Percentiles rank a stretch among this genome's conserved stretches.
phyloP scores from a whole-genome alignment of 2,113 vertebrate species.

The Notothenia coriiceps region DNA sequence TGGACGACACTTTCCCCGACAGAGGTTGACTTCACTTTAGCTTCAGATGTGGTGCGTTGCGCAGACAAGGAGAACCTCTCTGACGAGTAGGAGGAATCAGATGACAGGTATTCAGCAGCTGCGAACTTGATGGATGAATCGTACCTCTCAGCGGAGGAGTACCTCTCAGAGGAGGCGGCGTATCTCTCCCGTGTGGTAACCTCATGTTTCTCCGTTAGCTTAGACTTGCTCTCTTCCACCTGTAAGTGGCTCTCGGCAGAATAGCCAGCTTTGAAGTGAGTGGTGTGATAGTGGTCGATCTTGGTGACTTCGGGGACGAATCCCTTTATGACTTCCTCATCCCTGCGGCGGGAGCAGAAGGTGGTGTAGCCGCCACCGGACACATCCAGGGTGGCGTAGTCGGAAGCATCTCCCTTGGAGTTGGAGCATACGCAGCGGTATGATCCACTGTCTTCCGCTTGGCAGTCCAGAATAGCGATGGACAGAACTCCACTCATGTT shows the following conservation, averaged over 20 bases:
- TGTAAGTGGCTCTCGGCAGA: constrained; percentile 88
- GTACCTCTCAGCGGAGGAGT: constrained; percentile 81
- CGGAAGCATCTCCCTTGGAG: constrained; percentile 95
- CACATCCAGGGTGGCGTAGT: constrained; percentile 96
- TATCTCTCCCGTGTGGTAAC: constrained; percentile 87
- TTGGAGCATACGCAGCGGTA: constrained; percentile 94
- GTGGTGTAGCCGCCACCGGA: constrained; percentile 91
- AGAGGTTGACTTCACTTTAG: constrained; percentile 81
- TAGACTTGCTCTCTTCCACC: constrained; percentile 89
- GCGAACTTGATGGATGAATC: constrained; percentile 79
- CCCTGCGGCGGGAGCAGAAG: constrained; percentile 91
- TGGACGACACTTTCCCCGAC: constrained; percentile 85
- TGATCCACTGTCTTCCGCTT: constrained; percentile 94
- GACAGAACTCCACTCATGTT: constrained; percentile 95
- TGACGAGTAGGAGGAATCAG: constrained; percentile 78
- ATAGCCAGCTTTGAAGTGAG: constrained; percentile 92
- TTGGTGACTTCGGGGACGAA: constrained; percentile 91
- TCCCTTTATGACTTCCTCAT: constrained; percentile 88
- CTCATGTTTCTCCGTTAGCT: constrained; percentile 88
- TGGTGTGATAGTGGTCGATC: constrained; percentile 91
- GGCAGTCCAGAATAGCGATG: constrained; percentile 92
- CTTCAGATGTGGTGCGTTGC: constrained; percentile 74
- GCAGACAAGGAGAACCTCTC: constrained; percentile 64
- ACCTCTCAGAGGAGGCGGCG: constrained; percentile 81
- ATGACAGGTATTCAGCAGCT: constrained; percentile 82